Base-by-base conservation (phyloP, 2,888 invertebrate species). In the Parasteatoda lunata region DNA sequence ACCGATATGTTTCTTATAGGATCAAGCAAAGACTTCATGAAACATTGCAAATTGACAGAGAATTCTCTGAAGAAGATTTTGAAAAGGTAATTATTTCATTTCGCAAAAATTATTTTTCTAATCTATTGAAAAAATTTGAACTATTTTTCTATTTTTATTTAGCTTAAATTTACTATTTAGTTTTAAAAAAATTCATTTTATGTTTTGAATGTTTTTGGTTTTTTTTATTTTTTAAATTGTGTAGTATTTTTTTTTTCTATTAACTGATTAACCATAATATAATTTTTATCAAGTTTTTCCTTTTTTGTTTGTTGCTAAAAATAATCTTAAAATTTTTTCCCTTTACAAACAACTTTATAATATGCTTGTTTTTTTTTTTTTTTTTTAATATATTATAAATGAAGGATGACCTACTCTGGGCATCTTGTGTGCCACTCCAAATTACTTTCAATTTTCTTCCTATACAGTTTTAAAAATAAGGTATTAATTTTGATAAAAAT, bases 21-120 rank as follows among this genome's bases (percentile, higher is more conserved):
- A 98, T 98, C 5, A 99, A 99, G 92, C 96, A 96, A n/a, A 95
- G 96, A 8, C 94, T 99, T 9, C 98, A 98, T 92, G 97, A 97
- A 90, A 94, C 97, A 45, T 95, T 99, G 94, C 98, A 98, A 91
- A 94, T 96, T 89, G 96, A 98, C 92, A 94, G 95, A 88, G 96
- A 97, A 89, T 96, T 99, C 91, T 95, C 95, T 0, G 93, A 93
- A 11, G 96, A 96, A 90, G 98, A 99, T 92, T 94, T 95, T 79
- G 95, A 95, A 77, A 95, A 95, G 90, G 92, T 93, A 89, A 72
- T 65, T 79, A 70, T 9, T 9, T 64, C 64, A 64, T 59, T 4
- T 70, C 69, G 5, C 66, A 5, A 59, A 59, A 30, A 1, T 30
- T 30, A 1, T 30, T 2, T 30, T 30, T 30, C 30, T 30, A 30